A percentile compares a stretch with the other conserved stretches of the same genome.
Evolutionary conservation across 92 coral and sea anemone genomes (phyloP).

Genomic region (Phenganax subtilis): DNA sequence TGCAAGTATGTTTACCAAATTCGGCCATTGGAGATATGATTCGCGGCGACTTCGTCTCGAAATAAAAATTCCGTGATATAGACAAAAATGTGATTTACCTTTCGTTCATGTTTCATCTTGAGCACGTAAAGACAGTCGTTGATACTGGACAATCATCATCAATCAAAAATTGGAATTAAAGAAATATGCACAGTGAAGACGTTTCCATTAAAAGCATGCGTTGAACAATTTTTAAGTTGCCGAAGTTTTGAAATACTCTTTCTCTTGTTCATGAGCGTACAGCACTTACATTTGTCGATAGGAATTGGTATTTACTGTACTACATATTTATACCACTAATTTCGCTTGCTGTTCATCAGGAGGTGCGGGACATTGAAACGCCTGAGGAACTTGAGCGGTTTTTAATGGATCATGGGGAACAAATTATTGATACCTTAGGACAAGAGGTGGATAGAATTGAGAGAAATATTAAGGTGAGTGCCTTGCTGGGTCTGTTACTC

Average conservation of each 20-base stretch:
- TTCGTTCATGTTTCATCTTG: no score
- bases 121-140: no score
- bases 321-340: background rate
- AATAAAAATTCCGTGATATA: no score
- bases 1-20: conserved; percentile 45
- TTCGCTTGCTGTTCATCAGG: conserved; percentile 45
- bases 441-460: conserved; percentile 97
- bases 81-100: no score
- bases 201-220: background rate
- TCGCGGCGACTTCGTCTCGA: no score
- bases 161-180: no score
- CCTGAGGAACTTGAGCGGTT: conserved; percentile 83
- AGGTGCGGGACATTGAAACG: conserved; percentile 80
- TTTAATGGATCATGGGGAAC: conserved; percentile 91
- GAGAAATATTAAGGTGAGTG: conserved; percentile 83
- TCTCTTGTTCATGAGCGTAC: background rate
- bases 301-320: no score
- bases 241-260: background rate
- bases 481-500: no score
- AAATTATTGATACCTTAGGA: conserved; percentile 88
- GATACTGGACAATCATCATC: no score
- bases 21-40: no score
- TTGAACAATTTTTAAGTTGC: background rate
- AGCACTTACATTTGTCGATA: background rate
- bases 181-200: no score